A percentile compares a stretch with the other conserved stretches of the same genome.
Evolutionary conservation across 2,113 vertebrate genomes (phyloP).

Genomic region (Buteo buteo): DNA sequence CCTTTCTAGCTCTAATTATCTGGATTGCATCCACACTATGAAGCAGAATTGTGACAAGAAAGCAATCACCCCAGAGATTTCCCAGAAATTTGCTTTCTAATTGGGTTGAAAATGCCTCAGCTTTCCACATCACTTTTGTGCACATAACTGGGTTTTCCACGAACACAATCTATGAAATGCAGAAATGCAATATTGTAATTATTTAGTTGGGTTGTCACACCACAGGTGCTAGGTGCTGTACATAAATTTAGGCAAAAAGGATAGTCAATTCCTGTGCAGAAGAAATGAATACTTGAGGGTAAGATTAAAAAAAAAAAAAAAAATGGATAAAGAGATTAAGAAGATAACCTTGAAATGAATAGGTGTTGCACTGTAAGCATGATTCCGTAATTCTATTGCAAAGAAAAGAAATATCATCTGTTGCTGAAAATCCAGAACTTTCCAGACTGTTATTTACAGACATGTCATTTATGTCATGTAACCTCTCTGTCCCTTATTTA

Average conservation of each 20-base stretch:
- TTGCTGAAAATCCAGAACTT: neutral
- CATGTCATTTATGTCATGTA: neutral
- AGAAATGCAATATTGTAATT: neutral
- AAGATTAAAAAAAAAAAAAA: neutral
- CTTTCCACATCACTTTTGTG: neutral
- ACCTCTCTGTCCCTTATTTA: neutral
- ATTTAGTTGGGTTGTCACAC: neutral
- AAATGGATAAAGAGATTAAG: neutral
- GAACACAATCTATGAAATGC: neutral
- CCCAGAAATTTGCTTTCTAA: conserved; percentile 40
- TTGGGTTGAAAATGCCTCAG: conserved; percentile 24
- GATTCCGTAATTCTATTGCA: neutral
- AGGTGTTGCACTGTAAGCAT: neutral
- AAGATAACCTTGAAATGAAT: neutral
- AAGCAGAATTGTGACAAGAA: conserved; percentile 34
- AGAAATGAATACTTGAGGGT: neutral
- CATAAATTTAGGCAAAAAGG: neutral
- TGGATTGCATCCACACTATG: conserved; percentile 11
- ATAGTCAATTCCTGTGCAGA: neutral
- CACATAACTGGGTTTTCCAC: neutral
- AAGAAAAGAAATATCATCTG: neutral
- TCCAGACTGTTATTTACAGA: neutral
- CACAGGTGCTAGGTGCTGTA: neutral
- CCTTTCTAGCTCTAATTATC: conserved; percentile 13
- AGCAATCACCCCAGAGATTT: conserved; percentile 19